Evolutionary conservation across 2,797 vertebrate species (phyloP).

Genomic region (Otus scops): DNA sequence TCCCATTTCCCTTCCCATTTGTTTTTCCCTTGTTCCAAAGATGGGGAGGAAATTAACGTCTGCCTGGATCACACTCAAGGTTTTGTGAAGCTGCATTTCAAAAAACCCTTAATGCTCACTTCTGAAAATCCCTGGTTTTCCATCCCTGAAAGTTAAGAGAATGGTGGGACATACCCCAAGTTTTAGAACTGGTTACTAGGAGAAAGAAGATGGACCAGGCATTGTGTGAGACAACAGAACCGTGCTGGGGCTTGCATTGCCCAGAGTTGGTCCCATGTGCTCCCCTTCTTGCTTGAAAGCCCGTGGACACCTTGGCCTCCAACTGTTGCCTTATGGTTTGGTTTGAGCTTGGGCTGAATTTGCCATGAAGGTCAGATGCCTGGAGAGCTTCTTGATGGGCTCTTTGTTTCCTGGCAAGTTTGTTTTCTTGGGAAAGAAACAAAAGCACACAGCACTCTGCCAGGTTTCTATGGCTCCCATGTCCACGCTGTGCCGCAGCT

Average conservation of each 20-base stretch:
- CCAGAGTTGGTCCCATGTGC: background rate
- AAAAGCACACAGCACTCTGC: background rate
- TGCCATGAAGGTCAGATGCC: background rate
- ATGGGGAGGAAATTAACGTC: fast-evolving
- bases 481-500: background rate
- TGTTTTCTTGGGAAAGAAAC: background rate
- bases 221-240: background rate
- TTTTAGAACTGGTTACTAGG: background rate
- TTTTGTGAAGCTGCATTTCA: background rate
- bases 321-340: background rate
- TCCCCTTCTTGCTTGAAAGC: background rate
- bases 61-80: background rate
- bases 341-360: background rate
- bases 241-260: fast-evolving
- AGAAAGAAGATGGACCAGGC: background rate
- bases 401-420: background rate
- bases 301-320: background rate
- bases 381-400: background rate
- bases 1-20: background rate
- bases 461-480: background rate
- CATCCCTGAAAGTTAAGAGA: background rate
- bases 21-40: background rate
- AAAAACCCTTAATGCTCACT: fast-evolving
- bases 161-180: background rate
- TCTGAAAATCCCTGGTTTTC: background rate